A percentile compares a stretch with the other conserved stretches of the same genome.
These are phyloP conservation scores for Himalopsyche anomala DNA, from an alignment of 2,888 invertebrate species.

Conservation along the genomic window DNA sequence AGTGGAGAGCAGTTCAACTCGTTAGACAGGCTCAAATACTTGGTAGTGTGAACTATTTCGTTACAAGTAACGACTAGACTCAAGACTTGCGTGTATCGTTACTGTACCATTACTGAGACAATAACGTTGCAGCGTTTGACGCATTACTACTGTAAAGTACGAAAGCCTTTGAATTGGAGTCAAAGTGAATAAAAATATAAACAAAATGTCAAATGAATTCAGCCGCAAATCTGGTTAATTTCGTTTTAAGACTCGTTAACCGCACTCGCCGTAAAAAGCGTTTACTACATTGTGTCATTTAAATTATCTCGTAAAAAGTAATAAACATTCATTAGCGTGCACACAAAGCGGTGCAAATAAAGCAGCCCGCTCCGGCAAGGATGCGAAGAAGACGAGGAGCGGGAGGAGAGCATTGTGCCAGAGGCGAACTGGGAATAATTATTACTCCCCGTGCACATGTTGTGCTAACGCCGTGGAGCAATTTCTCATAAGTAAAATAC, in stretches of 20 bases:
- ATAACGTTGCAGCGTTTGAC: no score
- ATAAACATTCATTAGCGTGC: slow-evolving; percentile 39
- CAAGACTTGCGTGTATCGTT: no score
- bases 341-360: slow-evolving; percentile 25
- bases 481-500: slow-evolving; percentile 50
- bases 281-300: slow-evolving; percentile 26
- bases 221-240: slow-evolving; percentile 24
- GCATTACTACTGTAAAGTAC: no score
- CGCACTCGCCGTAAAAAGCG: slow-evolving; percentile 36
- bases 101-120: no score
- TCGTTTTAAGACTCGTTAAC: slow-evolving; percentile 32
- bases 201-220: slow-evolving; percentile 27
- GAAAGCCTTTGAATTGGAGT: no score
- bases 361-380: not conserved
- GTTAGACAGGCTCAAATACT: no score
- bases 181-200: not conserved
- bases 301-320: slow-evolving; percentile 43
- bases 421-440: slow-evolving; percentile 39
- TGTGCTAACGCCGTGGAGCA: not conserved
- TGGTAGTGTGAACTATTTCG: no score
- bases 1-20: no score
- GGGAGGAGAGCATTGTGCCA: not conserved
- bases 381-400: not conserved
- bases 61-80: no score
- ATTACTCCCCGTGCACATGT: slow-evolving; percentile 27